Conservation (phyloP, 2,113 vertebrate genomes). For the Vulpes lagopus region DNA sequence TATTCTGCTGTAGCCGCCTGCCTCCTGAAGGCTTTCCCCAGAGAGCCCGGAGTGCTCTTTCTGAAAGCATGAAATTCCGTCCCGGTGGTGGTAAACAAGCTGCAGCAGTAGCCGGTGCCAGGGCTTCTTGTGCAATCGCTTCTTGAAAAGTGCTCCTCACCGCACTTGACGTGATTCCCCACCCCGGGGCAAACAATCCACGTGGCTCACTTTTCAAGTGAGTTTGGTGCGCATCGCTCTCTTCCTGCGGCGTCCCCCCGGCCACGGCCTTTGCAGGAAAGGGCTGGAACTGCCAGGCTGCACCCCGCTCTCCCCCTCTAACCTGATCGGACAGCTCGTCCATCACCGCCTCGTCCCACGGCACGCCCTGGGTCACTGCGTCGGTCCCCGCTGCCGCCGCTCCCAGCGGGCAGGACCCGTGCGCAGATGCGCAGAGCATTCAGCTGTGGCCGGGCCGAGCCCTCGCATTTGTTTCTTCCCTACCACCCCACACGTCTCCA, state of each 20-base stretch:
- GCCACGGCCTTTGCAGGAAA: background rate
- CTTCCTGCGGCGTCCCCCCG: fast-evolving
- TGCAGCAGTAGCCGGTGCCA: fast-evolving
- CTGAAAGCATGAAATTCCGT: background rate
- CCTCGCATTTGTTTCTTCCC: fast-evolving
- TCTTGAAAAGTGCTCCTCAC: fast-evolving
- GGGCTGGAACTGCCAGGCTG: fast-evolving
- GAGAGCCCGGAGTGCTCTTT: background rate
- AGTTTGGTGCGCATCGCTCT: fast-evolving
- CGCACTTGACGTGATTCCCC: fast-evolving
- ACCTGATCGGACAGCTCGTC: fast-evolving
- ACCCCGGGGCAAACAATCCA: fast-evolving
- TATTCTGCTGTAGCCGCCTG: background rate
- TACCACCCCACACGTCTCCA: background rate
- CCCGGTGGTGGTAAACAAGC: background rate
- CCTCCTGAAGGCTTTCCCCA: background rate
- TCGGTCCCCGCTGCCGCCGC: background rate
- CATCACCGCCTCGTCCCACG: fast-evolving
- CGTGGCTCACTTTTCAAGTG: fast-evolving
- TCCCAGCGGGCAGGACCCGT: background rate
- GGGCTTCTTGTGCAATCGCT: background rate
- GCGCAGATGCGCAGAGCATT: no score
- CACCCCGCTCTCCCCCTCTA: fast-evolving
- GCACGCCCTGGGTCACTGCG: fast-evolving
- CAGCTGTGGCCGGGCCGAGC: fast-evolving